phyloP scores from a whole-genome alignment of 2,797 vertebrate genomes.

The Sparus aurata region DNA sequence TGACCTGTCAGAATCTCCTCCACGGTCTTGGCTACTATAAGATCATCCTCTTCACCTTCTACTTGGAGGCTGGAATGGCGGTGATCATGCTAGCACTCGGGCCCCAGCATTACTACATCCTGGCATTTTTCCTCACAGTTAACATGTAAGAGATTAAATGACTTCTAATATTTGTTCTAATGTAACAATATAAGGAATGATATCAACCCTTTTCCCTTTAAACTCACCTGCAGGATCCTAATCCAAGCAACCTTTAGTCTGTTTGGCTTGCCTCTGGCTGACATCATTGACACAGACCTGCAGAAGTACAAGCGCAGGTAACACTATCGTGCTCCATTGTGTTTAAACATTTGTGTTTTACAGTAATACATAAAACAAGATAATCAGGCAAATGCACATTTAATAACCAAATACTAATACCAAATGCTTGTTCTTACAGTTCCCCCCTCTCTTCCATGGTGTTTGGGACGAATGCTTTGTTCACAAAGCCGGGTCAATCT shows the following conservation, averaged over 20 bases:
- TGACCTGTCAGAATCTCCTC: conserved; percentile 87
- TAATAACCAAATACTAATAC: background rate
- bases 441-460: conserved; percentile 93
- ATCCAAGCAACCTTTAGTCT: conserved; percentile 91
- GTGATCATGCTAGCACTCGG: conserved; percentile 87
- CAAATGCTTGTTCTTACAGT: conserved; percentile 70
- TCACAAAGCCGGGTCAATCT: conserved; percentile 94
- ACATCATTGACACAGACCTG: conserved; percentile 91
- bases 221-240: conserved; percentile 84
- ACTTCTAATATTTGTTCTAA: background rate
- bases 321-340: conserved; percentile 11
- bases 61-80: conserved; percentile 87
- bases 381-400: background rate
- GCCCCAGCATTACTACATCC: conserved; percentile 85
- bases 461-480: conserved; percentile 94
- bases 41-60: conserved; percentile 91
- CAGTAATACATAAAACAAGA: background rate
- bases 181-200: background rate
- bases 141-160: conserved; percentile 88
- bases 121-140: conserved; percentile 89
- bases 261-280: conserved; percentile 92
- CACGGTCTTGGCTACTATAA: conserved; percentile 90
- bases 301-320: conserved; percentile 91
- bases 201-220: background rate
- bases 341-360: background rate